Conservation (phyloP, 2,113 vertebrate genomes). For the Fukomys damarensis region DNA sequence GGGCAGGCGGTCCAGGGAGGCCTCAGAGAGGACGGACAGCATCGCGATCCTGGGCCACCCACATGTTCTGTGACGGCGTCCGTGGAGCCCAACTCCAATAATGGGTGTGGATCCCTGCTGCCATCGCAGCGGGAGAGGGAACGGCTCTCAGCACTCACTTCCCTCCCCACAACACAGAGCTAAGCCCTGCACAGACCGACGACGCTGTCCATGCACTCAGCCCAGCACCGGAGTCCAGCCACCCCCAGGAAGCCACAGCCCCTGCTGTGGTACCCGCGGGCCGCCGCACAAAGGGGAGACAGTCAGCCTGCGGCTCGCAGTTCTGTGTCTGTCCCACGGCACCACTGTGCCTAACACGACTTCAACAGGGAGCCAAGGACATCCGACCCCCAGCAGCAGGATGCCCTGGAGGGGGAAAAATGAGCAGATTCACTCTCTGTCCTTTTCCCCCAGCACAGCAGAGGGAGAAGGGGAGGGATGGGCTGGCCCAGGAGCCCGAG, state of each 20-base stretch:
- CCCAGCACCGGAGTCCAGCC: background rate
- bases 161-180: background rate
- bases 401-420: background rate
- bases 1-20: no score
- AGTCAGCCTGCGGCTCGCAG: background rate
- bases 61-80: no score
- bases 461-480: background rate
- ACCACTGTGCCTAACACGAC: background rate
- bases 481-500: rapidly evolving
- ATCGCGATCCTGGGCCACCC: no score
- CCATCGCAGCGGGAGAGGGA: background rate
- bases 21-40: no score
- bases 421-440: background rate
- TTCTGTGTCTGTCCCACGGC: background rate
- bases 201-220: rapidly evolving
- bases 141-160: background rate
- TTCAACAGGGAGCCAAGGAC: background rate
- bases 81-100: background rate
- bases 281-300: background rate
- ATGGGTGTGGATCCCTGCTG: background rate
- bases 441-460: background rate
- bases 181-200: background rate
- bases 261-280: background rate
- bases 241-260: background rate
- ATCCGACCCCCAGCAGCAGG: background rate